phyloP scores from a whole-genome alignment of 2,113 vertebrate genomes.

The Gavia stellata region DNA sequence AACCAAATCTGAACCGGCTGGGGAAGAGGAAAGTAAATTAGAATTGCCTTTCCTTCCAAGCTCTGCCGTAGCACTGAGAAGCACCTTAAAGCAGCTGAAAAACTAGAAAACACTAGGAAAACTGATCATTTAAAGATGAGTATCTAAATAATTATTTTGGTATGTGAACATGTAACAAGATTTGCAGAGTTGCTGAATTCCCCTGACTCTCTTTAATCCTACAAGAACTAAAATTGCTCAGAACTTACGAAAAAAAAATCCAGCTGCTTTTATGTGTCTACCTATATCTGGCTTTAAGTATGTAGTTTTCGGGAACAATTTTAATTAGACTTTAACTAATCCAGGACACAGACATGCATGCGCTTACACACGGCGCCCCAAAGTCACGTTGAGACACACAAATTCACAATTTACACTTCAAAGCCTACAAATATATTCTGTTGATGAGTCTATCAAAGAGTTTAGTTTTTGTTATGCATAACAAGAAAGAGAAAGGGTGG shows the following conservation, averaged over 20 bases:
- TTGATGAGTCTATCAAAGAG: background rate
- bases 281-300: background rate
- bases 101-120: background rate
- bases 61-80: background rate
- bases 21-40: background rate
- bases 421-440: background rate
- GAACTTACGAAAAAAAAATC: background rate
- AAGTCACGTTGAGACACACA: background rate
- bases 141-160: background rate
- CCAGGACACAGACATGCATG: background rate
- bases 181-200: background rate
- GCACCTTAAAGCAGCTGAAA: background rate
- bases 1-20: background rate
- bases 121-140: background rate
- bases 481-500: background rate
- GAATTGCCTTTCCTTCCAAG: background rate
- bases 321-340: background rate
- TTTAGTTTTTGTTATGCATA: background rate
- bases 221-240: background rate
- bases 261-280: background rate
- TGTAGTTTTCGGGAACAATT: background rate
- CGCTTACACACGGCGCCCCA: fast-evolving
- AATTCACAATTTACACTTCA: conserved; percentile 17
- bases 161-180: background rate
- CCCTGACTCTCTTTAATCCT: background rate